Conservation (phyloP, 2,113 vertebrate genomes). For the Lynx canadensis region DNA sequence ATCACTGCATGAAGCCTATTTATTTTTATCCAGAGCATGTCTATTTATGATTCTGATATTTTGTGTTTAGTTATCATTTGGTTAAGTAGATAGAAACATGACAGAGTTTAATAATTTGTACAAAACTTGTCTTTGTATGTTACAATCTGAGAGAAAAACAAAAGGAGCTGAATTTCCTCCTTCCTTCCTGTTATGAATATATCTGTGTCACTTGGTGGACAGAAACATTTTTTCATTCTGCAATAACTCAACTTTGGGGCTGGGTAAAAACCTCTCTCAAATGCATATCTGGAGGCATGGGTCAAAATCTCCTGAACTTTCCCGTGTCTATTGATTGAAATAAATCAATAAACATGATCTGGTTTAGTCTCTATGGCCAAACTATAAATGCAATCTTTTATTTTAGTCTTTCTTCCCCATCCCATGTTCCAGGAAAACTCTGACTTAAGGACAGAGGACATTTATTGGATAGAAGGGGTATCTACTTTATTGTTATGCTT, state of each 20-base stretch:
- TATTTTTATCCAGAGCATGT: neutral
- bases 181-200: neutral
- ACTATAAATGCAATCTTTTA: slow-evolving; percentile 45
- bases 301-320: slow-evolving; percentile 69
- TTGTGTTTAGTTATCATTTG: neutral
- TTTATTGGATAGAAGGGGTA: neutral
- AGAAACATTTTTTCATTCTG: neutral
- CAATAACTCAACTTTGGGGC: slow-evolving; percentile 10
- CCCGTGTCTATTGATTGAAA: slow-evolving; percentile 67
- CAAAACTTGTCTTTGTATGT: neutral
- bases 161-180: neutral
- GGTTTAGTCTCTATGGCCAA: slow-evolving; percentile 55
- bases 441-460: neutral
- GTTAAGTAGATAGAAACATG: neutral
- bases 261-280: slow-evolving; percentile 39
- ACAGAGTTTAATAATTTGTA: neutral
- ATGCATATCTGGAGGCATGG: slow-evolving; percentile 58
- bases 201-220: neutral
- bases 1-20: neutral
- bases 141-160: neutral
- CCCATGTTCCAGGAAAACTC: slow-evolving; percentile 22
- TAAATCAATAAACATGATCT: slow-evolving; percentile 75
- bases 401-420: slow-evolving; percentile 20
- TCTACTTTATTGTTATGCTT: neutral
- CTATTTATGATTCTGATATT: neutral